phyloP scores from a whole-genome alignment of 2,888 invertebrate genomes.

The Plagodis dolabraria region DNA sequence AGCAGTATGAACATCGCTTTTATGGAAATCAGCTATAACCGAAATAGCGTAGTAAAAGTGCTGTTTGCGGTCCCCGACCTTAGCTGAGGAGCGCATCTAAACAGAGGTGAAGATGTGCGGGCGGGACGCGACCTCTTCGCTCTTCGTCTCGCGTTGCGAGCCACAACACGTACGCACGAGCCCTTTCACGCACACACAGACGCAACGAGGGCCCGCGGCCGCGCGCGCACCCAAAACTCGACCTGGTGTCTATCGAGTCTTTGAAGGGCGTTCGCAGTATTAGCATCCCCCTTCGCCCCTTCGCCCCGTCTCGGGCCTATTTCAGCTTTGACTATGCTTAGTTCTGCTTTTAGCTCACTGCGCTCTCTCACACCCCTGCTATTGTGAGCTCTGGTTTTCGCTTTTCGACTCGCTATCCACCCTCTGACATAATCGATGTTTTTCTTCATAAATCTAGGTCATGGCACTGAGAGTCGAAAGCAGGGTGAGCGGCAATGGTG shows the following conservation, averaged over 20 bases:
- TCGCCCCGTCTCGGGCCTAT: slow-evolving; percentile 39
- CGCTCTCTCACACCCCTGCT: slow-evolving; percentile 46
- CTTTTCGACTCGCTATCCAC: slow-evolving; percentile 26
- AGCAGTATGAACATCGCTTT: slow-evolving; percentile 52
- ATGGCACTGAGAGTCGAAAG: slow-evolving; percentile 57
- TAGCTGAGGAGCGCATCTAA: slow-evolving; percentile 64
- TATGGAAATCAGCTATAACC: slow-evolving; percentile 57
- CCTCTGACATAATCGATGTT: slow-evolving; percentile 48
- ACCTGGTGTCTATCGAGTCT: slow-evolving; percentile 66
- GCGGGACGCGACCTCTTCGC: slow-evolving; percentile 54
- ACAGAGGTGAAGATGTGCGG: slow-evolving; percentile 63
- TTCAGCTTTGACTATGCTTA: slow-evolving; percentile 43
- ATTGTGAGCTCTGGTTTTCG: slow-evolving; percentile 38
- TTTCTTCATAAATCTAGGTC: slow-evolving; percentile 65
- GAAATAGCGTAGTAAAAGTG: slow-evolving; percentile 51
- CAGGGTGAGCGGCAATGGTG: slow-evolving; percentile 62
- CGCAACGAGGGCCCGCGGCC: slow-evolving; percentile 67
- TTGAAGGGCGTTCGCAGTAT: slow-evolving; percentile 77
- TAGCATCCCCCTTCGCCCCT: slow-evolving; percentile 61
- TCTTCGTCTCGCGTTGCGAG: slow-evolving; percentile 55
- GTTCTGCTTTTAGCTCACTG: slow-evolving; percentile 46
- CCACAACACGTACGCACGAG: slow-evolving; percentile 74
- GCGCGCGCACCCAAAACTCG: slow-evolving; percentile 67
- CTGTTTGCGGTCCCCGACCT: slow-evolving; percentile 60
- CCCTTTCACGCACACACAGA: slow-evolving; percentile 66